Conservation (phyloP, 2,113 vertebrate genomes). For the Chaenocephalus aceratus region DNA sequence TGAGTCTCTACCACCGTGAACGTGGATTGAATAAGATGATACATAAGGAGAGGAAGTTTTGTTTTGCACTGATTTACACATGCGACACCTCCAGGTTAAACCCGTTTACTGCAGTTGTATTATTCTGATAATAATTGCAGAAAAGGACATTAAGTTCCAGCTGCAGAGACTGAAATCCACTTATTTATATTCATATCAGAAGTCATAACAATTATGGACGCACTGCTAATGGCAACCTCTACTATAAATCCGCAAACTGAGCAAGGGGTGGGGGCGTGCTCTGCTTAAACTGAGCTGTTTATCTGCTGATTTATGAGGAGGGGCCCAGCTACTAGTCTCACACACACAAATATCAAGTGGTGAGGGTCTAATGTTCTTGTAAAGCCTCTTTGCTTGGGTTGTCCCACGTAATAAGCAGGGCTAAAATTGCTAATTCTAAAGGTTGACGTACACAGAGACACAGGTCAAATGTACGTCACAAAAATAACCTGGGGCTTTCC, state of each 20-base stretch:
- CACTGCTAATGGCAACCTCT: conserved; percentile 21
- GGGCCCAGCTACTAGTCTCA: background rate
- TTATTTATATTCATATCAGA: background rate
- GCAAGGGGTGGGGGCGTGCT: conserved; percentile 17
- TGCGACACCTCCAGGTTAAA: background rate
- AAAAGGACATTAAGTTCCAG: background rate
- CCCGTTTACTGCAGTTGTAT: background rate
- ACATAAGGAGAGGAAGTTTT: too few relatives aligned
- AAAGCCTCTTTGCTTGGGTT: background rate
- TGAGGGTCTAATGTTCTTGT: background rate
- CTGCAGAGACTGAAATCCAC: background rate
- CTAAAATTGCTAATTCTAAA: background rate
- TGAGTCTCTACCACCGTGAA: too few relatives aligned
- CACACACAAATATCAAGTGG: background rate
- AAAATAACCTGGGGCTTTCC: too few relatives aligned
- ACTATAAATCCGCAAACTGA: conserved; percentile 4
- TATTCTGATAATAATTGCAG: background rate
- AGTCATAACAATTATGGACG: background rate
- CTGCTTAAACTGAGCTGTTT: background rate
- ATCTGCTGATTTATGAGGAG: conserved; percentile 26
- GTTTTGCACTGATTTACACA: background rate
- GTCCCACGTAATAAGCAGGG: background rate
- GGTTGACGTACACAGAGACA: too few relatives aligned
- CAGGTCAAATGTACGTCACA: too few relatives aligned
- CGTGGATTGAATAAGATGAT: background rate